Base-by-base conservation (phyloP, 2,888 invertebrate species). In the Leucophora obtusa region DNA sequence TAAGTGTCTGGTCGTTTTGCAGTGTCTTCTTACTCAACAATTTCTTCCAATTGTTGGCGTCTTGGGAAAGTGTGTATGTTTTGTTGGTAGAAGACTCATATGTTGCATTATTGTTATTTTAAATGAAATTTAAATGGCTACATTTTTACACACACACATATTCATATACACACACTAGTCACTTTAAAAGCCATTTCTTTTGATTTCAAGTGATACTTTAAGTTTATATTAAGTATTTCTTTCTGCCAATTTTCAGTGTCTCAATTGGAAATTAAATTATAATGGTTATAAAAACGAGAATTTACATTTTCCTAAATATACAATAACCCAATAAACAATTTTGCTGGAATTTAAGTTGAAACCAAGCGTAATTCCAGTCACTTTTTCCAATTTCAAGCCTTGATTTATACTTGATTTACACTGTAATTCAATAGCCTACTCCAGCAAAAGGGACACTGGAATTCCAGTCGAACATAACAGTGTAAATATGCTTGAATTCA, bases 211-310 rank as follows among this genome's bases (percentile, higher is more conserved):
- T 56, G 43, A 5, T 17, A 56, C 8, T 35, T 58, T 17, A 58
- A 65, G 11, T 53, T 33, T 63, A 17, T 28, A n/a, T 47, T 28
- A 33, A 43, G 17, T 17, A 47, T 33, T 43, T 63, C 21, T 38
- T 38, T 43, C 28, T 66, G 66, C 24, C 58, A 35, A 73, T 51
- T 38, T 58, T 63, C 35, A 50, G 53, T 73, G 73, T 73, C 65
- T 74, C 74, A 79, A 79, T 74, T 74, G 68, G 53, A 65, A 59
- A 71, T 63, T 80, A 76, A 75, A 17, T 68, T 69, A 56, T 51
- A 75, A 68, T 62, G 62, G 35, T 24, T 47, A 72, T 54, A 33
- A 38, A 51, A 66, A 75, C 28, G 58, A 18, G 35, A 59, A 24
- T 24, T 51, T 33, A 15, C 43, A 7, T 56, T 56, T 54, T 4